Conservation (phyloP, 2,797 vertebrate genomes). For the Pipistrellus pygmaeus region DNA sequence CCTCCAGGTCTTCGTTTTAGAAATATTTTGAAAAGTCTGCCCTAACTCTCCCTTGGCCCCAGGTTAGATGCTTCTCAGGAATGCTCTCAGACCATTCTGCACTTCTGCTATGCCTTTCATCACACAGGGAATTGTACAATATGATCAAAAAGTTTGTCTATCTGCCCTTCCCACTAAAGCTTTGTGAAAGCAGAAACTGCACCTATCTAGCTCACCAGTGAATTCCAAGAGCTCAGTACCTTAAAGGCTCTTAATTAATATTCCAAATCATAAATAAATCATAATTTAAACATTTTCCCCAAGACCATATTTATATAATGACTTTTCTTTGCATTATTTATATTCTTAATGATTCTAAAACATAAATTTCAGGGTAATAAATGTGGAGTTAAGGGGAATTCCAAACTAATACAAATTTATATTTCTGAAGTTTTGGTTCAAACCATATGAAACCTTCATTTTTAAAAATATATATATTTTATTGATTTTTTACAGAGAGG, state of each 20-base stretch:
- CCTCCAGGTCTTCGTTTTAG: neutral
- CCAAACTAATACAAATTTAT: constrained; percentile 21
- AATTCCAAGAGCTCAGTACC: neutral
- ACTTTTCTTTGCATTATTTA: constrained; percentile 29
- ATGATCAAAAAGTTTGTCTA: neutral
- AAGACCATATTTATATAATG: constrained; percentile 24
- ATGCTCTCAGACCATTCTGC: neutral
- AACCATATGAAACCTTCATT: neutral
- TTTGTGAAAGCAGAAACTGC: neutral
- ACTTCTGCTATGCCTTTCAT: neutral
- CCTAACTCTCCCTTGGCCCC: neutral
- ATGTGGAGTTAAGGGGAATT: neutral
- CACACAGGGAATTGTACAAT: neutral
- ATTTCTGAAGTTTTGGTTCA: neutral
- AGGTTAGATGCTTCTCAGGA: neutral
- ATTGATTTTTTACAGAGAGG: too few species aligned
- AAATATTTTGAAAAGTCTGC: constrained; percentile 1
- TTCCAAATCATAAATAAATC: neutral
- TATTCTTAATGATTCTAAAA: constrained; percentile 53
- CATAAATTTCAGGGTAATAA: constrained; percentile 37
- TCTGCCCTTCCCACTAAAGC: neutral
- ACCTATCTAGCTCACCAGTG: neutral
- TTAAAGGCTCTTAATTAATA: constrained; percentile 58
- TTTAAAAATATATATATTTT: too few species aligned
- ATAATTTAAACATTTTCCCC: neutral